These are phyloP conservation scores for Drosophila nasuta DNA, from an alignment of 1,140 invertebrate species.

Conservation along the genomic window DNA sequence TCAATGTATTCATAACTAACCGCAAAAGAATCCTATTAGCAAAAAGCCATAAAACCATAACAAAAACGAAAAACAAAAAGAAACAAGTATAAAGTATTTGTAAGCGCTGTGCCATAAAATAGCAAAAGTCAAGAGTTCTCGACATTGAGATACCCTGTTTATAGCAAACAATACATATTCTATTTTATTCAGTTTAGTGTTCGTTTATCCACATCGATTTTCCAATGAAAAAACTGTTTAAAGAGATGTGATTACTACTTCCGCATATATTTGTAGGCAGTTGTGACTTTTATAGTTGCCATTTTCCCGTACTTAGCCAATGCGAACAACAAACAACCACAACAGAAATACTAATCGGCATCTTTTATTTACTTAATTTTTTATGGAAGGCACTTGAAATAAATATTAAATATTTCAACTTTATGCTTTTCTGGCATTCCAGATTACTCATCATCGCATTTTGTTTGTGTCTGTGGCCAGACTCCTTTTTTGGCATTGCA, in stretches of 20 bases:
- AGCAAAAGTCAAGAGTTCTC: background rate
- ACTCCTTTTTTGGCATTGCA: background rate
- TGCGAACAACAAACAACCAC: background rate
- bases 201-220: too few relatives aligned
- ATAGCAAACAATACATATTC: too few relatives aligned
- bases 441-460: constrained; percentile 4
- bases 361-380: constrained; percentile 29
- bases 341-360: background rate
- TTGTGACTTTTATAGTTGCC: constrained; percentile 6
- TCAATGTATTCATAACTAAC: constrained; percentile 15
- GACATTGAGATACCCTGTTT: too few relatives aligned
- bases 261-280: too few relatives aligned
- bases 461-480: constrained; percentile 16
- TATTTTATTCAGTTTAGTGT: too few relatives aligned
- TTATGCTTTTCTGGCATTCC: constrained; percentile 52
- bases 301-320: constrained; percentile 1
- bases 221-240: too few relatives aligned
- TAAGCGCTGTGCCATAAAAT: background rate
- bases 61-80: background rate
- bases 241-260: too few relatives aligned
- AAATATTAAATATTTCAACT: constrained; percentile 48
- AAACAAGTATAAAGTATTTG: constrained; percentile 2
- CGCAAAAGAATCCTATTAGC: constrained; percentile 35
- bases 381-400: constrained; percentile 37
- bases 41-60: constrained; percentile 17